Base-by-base conservation (phyloP, 2,888 invertebrate species). In the Drosophila rubida region DNA sequence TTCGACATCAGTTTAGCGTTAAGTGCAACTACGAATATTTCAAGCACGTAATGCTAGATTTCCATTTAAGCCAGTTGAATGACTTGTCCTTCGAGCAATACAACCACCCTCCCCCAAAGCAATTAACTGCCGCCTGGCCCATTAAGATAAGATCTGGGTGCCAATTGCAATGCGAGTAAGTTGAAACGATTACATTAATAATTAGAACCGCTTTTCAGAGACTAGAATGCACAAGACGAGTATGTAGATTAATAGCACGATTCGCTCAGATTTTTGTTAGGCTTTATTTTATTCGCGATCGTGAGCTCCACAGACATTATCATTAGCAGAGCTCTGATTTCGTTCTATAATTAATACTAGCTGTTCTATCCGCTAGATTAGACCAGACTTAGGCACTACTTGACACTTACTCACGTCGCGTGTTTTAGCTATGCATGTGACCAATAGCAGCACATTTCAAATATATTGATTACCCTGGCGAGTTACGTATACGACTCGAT, bases 1-100 rank as follows among this genome's bases (percentile, higher is more conserved):
- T 50, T 7, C 14, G 25, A 37, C 14, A 14, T 37, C 7, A 37
- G 14, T 14, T 14, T 13, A 30, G 30, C 9, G 11, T 50, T 50
- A 16, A 39, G 39, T 51, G 39, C 51, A 19, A 39, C 39, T 25
- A 16, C 30, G 46, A 16, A n/a, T 48, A 45, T 55, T 39, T 23
- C 63, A 70, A 50, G 16, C 64, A 60, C 55, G 55, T 57, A 37
- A 14, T 32, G 42, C 22, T n/a, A 23, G 11, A 44, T 41, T 19
- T 55, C 19, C 19, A 44, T n/a, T 51, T 41, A 51, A 44, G 45
- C 27, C 22, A 61, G 80, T 72, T 86, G 65, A 86, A 75, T 45
- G 83, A 65, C 66, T 44, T 55, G 53, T 53, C 53, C 53, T 53
- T 53, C 53, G 42, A 32, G 30, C 42, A 42, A 13, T 22, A 6